These are phyloP conservation scores for Epinephelus lanceolatus DNA, from an alignment of 2,113 vertebrate genomes.

Conservation along the genomic window DNA sequence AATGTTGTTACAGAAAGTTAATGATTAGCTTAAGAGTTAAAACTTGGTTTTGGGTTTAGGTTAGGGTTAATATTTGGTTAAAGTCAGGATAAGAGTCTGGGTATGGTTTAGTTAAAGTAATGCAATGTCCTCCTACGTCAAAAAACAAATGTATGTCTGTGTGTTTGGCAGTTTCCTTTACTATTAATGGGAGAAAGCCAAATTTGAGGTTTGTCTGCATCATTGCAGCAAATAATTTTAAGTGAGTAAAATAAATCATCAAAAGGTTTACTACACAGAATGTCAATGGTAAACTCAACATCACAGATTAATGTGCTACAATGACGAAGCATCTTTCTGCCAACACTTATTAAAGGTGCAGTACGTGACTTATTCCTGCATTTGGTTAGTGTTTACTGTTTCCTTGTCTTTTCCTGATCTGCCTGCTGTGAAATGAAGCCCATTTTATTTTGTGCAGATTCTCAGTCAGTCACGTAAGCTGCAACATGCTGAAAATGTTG, in stretches of 20 bases:
- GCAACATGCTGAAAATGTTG: neutral
- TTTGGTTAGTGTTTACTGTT: conserved; percentile 42
- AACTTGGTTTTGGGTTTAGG: neutral
- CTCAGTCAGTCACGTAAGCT: neutral
- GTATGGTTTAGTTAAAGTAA: neutral
- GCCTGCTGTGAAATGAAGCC: neutral
- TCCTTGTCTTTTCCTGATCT: neutral
- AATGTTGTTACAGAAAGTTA: no score
- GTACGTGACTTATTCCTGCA: neutral
- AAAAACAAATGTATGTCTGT: neutral
- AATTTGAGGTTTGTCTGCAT: neutral
- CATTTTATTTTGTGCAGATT: neutral
- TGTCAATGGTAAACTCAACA: neutral
- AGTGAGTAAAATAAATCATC: neutral
- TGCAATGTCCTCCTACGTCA: neutral
- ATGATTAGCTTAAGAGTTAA: neutral
- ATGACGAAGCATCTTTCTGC: neutral
- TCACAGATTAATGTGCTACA: conserved; percentile 39
- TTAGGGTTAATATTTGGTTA: neutral
- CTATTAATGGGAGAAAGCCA: neutral
- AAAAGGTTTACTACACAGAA: neutral
- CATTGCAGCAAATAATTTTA: neutral
- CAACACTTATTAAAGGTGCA: neutral
- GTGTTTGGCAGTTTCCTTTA: neutral
- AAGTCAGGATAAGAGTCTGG: no score